Percentiles rank a stretch among this genome's conserved stretches.
phyloP scores from a whole-genome alignment of 2,797 vertebrate species.

The Brachymystax lenok region DNA sequence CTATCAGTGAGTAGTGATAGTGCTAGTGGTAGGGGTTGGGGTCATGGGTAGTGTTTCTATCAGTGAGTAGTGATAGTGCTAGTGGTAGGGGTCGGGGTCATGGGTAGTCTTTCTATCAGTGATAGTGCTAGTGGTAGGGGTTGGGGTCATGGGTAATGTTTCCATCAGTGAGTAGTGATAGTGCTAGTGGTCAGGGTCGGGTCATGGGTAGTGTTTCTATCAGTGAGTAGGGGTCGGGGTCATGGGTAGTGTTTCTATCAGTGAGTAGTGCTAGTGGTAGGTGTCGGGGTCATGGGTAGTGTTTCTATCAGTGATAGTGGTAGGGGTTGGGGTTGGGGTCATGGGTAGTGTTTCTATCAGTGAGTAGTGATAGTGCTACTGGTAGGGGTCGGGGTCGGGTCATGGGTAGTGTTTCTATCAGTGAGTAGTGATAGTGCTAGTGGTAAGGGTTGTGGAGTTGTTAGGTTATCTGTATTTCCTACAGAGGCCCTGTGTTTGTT shows the following conservation, averaged over 20 bases:
- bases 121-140: too few relatives aligned
- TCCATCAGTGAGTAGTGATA: background rate
- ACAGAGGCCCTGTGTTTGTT: background rate
- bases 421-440: too few relatives aligned
- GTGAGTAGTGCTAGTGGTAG: too few relatives aligned
- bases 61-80: too few relatives aligned
- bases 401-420: constrained; percentile 3
- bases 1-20: background rate
- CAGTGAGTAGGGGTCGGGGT: background rate
- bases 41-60: background rate
- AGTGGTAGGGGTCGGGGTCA: background rate
- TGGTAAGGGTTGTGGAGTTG: background rate
- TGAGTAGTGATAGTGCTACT: too few relatives aligned
- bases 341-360: background rate
- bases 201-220: background rate
- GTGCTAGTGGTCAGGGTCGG: background rate
- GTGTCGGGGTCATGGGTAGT: background rate
- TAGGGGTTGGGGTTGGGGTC: background rate
- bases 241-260: background rate
- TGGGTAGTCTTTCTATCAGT: background rate
- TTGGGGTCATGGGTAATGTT: background rate
- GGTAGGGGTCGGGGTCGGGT: too few relatives aligned
- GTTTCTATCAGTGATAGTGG: background rate
- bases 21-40: background rate
- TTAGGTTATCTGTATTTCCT: background rate